Evolutionary conservation across 2,113 vertebrate genomes (phyloP), one percentile per base, ranked within the genome.

Genomic region (Eonycteris spelaea): DNA sequence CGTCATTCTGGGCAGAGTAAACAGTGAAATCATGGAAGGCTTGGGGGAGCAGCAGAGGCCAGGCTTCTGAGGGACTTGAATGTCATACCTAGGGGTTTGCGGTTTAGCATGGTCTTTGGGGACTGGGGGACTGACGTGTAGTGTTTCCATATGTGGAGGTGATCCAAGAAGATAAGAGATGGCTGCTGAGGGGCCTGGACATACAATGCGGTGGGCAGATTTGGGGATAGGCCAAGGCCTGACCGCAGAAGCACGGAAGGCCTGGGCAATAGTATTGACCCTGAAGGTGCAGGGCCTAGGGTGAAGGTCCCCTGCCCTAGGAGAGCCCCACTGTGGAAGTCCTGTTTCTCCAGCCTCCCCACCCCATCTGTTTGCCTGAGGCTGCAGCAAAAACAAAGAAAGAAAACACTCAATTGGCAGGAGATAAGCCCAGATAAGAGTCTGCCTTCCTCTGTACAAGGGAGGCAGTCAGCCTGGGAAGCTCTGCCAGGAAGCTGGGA

Each of bases 371-470:
- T 95, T 95, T 95, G 96, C 86, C 94, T 71, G 65, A 67, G 90
- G 87, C 84, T 84, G 48, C 94, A 95, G 73, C 94, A 97, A 90
- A 97, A 97, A 97, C 95, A 96, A 96, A 97, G 96, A 93, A 86
- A 93, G 80, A 51, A 95, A 92, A 97, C 92, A 96, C 85, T 94
- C 53, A 45, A 65, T 95, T 92, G 97, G 96, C 94, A 95, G 92
- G 91, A 97, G 97, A 96, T 96, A 97, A 97, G 93, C 82, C 71
- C 88, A 68, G 97, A 97, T 97, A 96, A 96, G 96, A 96, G 73
- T 40, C 96, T 71, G 91, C 95, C 87, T 97, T 97, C 97, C 97
- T 95, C 87, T 45, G 92, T 93, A 96, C 93, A 84, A 93, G 97
- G 94, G 91, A 97, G 95, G 86, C 94, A 9, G 80, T 38, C 63